Conservation (phyloP, 2,888 invertebrate species). For the Netelia fuscicornis region DNA sequence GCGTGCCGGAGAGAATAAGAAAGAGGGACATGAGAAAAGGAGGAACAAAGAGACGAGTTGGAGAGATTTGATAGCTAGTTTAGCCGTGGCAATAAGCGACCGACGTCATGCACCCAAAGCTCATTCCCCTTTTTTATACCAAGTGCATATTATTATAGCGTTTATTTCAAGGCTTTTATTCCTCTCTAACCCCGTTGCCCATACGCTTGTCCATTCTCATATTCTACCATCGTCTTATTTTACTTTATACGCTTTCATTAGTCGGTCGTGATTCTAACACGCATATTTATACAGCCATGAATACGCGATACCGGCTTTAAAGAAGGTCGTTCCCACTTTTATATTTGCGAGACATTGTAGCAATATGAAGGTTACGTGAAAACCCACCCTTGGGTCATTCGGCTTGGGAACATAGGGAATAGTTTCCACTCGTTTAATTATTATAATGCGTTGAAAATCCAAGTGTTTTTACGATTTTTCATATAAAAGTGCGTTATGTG, state of each 20-base stretch:
- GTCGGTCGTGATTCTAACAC: neutral
- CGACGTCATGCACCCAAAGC: slow-evolving; percentile 6
- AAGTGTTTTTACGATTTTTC: no score
- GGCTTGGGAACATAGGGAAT: neutral
- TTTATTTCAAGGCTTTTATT: slow-evolving; percentile 1
- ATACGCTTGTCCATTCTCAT: neutral
- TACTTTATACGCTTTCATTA: neutral
- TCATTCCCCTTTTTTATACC: slow-evolving; percentile 5
- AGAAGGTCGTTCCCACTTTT: neutral
- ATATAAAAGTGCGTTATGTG: no score
- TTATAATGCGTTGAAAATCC: neutral
- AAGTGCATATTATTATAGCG: neutral
- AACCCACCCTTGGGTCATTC: neutral
- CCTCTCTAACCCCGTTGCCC: neutral
- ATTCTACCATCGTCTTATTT: neutral
- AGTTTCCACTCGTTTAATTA: neutral
- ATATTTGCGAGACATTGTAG: neutral
- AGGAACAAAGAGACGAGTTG: neutral
- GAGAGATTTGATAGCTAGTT: slow-evolving; percentile 37
- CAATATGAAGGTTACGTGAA: neutral
- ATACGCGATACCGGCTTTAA: neutral
- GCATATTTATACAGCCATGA: neutral
- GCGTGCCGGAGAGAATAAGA: neutral
- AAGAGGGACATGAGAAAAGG: neutral
- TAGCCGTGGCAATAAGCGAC: slow-evolving; percentile 16